These are phyloP conservation scores for Anarsia innoxiella DNA, from an alignment of 2,888 invertebrate genomes.

Conservation along the genomic window DNA sequence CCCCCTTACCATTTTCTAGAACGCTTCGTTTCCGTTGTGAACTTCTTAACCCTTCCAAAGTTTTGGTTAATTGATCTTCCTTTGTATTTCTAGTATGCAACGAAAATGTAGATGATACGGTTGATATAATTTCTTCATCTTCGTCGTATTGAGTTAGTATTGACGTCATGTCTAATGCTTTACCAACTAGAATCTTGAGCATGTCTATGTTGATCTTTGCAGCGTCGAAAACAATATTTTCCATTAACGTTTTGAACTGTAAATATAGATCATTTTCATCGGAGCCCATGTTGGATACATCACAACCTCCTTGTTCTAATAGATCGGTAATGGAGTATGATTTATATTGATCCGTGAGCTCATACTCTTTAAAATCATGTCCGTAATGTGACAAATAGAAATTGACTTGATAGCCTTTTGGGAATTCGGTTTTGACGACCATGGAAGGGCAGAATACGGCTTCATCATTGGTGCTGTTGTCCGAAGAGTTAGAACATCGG, in stretches of 20 bases:
- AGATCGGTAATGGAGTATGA: conserved; percentile 31
- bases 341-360: conserved; percentile 25
- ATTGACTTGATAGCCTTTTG: conserved; percentile 40
- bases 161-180: conserved; percentile 43
- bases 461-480: conserved; percentile 4
- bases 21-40: neutral
- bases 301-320: conserved; percentile 20
- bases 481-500: conserved; percentile 30
- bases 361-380: conserved; percentile 27
- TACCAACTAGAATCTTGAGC: conserved; percentile 31
- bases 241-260: conserved; percentile 42
- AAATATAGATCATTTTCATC: conserved; percentile 30
- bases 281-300: conserved; percentile 8
- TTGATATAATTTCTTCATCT: conserved; percentile 20
- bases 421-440: conserved; percentile 30
- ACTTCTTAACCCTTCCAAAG: neutral
- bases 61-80: neutral
- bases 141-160: conserved; percentile 30
- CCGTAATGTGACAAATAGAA: conserved; percentile 41
- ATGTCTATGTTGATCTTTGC: conserved; percentile 29
- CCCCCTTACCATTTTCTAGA: neutral
- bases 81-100: too few relatives aligned
- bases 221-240: conserved; percentile 32
- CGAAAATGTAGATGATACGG: too few relatives aligned
- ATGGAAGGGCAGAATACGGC: conserved; percentile 40